A percentile compares a stretch with the other conserved stretches of the same genome.
Evolutionary conservation across 2,797 vertebrate genomes (phyloP).

Genomic region (Leptoclinus maculatus): DNA sequence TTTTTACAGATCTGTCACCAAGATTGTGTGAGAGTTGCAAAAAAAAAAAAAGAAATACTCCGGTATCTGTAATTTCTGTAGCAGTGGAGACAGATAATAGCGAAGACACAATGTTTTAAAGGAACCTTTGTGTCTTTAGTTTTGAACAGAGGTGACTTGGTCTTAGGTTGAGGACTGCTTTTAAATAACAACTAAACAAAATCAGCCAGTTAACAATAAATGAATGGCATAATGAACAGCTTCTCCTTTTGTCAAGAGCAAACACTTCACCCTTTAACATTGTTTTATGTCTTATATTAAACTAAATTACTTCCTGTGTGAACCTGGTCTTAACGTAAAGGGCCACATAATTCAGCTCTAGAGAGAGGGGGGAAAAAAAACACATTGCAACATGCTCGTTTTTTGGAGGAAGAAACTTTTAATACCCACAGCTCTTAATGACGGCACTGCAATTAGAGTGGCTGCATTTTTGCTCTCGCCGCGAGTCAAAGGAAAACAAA

Average conservation of each 20-base stretch:
- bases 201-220: constrained; percentile 38
- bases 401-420: constrained; percentile 87
- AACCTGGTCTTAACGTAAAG: constrained; percentile 71
- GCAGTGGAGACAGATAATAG: constrained; percentile 9
- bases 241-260: constrained; percentile 30
- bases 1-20: constrained; percentile 52
- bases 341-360: constrained; percentile 64
- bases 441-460: constrained; percentile 86
- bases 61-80: constrained; percentile 4
- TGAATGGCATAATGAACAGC: constrained; percentile 24
- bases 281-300: constrained; percentile 74
- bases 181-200: constrained; percentile 5
- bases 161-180: constrained; percentile 11
- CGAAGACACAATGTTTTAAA: constrained; percentile 8
- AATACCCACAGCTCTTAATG: constrained; percentile 87
- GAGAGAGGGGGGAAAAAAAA: constrained; percentile 30
- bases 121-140: not conserved
- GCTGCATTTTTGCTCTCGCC: constrained; percentile 85
- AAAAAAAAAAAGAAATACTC: not conserved
- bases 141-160: constrained; percentile 3
- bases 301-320: constrained; percentile 78
- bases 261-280: constrained; percentile 49
- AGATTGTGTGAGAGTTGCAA: constrained; percentile 23
- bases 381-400: constrained; percentile 79
- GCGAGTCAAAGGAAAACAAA: constrained; percentile 88